phyloP scores from a whole-genome alignment of 1,140 invertebrate species.

The Eupristina koningsbergeri region DNA sequence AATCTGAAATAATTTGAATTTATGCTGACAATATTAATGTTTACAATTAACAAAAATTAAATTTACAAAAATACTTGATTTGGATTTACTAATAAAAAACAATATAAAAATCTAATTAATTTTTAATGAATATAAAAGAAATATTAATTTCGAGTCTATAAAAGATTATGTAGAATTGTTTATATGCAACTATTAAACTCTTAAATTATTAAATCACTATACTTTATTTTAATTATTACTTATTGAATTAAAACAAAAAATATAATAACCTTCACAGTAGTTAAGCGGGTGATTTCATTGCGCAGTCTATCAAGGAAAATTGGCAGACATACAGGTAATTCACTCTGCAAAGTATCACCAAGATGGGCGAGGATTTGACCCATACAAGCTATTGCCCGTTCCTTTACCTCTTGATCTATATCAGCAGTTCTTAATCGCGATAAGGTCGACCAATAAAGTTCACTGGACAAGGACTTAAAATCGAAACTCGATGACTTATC shows the following conservation, averaged over 20 bases:
- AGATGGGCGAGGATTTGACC: slow-evolving; percentile 94
- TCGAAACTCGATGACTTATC: slow-evolving; percentile 79
- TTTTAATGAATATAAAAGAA: too few species aligned
- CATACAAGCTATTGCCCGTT: slow-evolving; percentile 97
- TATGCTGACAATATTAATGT: too few species aligned
- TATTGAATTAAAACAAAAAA: not conserved
- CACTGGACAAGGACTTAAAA: slow-evolving; percentile 83
- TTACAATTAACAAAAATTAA: too few species aligned
- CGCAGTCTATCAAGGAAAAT: slow-evolving; percentile 94
- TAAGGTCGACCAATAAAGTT: slow-evolving; percentile 90
- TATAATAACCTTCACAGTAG: slow-evolving; percentile 84
- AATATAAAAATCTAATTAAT: too few species aligned
- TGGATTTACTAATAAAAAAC: too few species aligned
- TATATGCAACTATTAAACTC: too few species aligned
- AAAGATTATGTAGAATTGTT: too few species aligned
- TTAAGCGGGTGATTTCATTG: slow-evolving; percentile 97
- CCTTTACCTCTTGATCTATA: slow-evolving; percentile 99
- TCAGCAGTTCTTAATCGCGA: slow-evolving; percentile 92
- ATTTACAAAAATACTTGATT: too few species aligned
- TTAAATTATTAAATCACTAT: too few species aligned
- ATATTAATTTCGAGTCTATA: too few species aligned
- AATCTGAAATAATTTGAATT: too few species aligned
- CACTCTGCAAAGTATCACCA: slow-evolving; percentile 83
- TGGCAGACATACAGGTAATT: slow-evolving; percentile 89
- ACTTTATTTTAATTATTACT: too few species aligned